Conservation (phyloP, 2,888 invertebrate genomes). For the Noctua janthe region DNA sequence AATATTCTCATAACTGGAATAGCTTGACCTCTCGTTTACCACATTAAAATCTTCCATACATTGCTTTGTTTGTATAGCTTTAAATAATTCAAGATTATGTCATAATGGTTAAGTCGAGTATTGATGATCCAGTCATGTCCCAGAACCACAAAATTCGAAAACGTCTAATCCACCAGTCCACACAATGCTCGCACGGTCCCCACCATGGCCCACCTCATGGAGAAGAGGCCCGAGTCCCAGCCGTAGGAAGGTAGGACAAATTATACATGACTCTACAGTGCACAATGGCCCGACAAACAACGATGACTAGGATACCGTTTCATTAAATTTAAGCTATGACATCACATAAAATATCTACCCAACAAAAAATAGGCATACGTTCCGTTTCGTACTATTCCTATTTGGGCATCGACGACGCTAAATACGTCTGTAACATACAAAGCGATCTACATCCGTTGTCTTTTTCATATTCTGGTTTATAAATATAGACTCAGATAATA, state of each 20-base stretch:
- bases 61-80: background rate
- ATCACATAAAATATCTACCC: slow-evolving; percentile 39
- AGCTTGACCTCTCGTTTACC: background rate
- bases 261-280: background rate
- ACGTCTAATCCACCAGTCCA: background rate
- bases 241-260: background rate
- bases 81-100: background rate
- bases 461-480: slow-evolving; percentile 16
- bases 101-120: background rate
- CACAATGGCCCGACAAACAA: slow-evolving; percentile 25
- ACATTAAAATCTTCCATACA: background rate
- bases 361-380: slow-evolving; percentile 46
- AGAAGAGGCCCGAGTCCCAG: background rate
- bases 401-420: slow-evolving; percentile 49
- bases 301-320: slow-evolving; percentile 33
- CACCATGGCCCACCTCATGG: background rate
- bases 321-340: slow-evolving; percentile 48
- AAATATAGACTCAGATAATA: slow-evolving; percentile 25
- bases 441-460: slow-evolving; percentile 38
- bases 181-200: background rate
- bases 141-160: background rate
- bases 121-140: background rate
- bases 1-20: slow-evolving; percentile 13
- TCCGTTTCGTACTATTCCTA: slow-evolving; percentile 38
- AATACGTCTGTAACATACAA: slow-evolving; percentile 44